Conservation (phyloP, 2,113 vertebrate genomes). For the Microcebus lehilahytsara region DNA sequence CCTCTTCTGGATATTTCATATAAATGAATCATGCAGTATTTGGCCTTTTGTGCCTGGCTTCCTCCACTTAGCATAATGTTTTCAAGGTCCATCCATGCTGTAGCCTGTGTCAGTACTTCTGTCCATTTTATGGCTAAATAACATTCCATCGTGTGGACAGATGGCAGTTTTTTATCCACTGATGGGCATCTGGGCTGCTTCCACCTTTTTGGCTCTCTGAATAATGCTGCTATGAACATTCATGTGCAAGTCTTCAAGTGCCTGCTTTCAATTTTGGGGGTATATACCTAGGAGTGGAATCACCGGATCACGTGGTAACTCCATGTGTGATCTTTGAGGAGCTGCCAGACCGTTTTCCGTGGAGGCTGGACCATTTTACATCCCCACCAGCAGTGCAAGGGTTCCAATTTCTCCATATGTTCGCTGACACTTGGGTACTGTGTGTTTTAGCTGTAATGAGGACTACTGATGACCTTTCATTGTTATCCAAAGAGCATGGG, state of each 20-base stretch:
- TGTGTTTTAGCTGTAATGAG: background rate
- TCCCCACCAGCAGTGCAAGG: background rate
- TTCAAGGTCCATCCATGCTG: background rate
- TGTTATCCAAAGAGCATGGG: background rate
- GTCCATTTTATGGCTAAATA: background rate
- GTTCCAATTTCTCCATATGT: background rate
- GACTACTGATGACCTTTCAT: background rate
- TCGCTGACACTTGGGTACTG: background rate
- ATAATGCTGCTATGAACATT: background rate
- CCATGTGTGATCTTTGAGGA: background rate
- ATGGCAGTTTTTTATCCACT: background rate
- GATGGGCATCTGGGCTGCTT: background rate
- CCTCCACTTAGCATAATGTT: background rate
- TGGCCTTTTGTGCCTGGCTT: background rate
- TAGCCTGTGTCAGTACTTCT: background rate
- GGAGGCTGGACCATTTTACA: background rate
- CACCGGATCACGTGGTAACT: background rate
- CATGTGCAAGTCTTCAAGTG: background rate
- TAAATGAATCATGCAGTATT: background rate
- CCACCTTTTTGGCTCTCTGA: background rate
- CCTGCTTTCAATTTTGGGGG: background rate
- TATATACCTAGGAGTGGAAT: background rate
- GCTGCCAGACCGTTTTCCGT: background rate
- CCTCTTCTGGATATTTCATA: background rate
- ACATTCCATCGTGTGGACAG: background rate